A percentile compares a stretch with the other conserved stretches of the same genome.
Evolutionary conservation across 1,140 invertebrate genomes (phyloP).

Genomic region (Phymastichus coffea): DNA sequence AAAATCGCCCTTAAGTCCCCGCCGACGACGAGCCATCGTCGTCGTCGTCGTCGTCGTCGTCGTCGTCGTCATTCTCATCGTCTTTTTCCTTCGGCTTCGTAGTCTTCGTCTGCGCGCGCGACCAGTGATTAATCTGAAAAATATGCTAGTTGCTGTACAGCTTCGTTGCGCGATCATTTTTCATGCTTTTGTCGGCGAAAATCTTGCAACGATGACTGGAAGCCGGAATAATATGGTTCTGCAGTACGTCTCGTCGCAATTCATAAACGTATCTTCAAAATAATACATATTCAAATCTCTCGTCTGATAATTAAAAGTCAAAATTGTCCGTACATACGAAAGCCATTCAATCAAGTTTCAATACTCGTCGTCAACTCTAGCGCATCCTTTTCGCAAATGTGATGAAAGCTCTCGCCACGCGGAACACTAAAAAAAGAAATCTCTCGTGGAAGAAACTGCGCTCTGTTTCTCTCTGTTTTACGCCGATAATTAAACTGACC

Average conservation of each 20-base stretch:
- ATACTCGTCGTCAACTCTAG: neutral
- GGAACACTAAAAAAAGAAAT: neutral
- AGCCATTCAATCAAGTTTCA: constrained; percentile 8
- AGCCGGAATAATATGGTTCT: too few species aligned
- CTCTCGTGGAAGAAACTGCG: too few species aligned
- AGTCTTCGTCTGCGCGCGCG: neutral
- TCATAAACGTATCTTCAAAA: too few species aligned
- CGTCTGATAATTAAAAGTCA: too few species aligned
- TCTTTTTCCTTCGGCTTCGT: too few species aligned
- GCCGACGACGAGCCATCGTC: constrained; percentile 31
- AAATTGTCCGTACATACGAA: too few species aligned
- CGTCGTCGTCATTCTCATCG: neutral
- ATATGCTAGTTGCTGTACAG: constrained; percentile 12
- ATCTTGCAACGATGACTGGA: too few species aligned
- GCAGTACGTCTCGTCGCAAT: too few species aligned
- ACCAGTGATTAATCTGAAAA: constrained; percentile 23
- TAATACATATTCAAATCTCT: too few species aligned
- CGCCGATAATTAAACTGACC: constrained; percentile 18
- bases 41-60: constrained; percentile 10
- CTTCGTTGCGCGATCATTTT: constrained; percentile 14
- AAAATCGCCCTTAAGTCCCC: constrained; percentile 51
- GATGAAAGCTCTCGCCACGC: neutral
- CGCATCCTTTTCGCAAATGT: constrained; percentile 7
- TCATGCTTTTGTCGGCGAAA: neutral
- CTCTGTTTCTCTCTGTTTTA: constrained; percentile 20